Conservation (phyloP, 2,888 invertebrate species). For the Pseudoips prasinana region DNA sequence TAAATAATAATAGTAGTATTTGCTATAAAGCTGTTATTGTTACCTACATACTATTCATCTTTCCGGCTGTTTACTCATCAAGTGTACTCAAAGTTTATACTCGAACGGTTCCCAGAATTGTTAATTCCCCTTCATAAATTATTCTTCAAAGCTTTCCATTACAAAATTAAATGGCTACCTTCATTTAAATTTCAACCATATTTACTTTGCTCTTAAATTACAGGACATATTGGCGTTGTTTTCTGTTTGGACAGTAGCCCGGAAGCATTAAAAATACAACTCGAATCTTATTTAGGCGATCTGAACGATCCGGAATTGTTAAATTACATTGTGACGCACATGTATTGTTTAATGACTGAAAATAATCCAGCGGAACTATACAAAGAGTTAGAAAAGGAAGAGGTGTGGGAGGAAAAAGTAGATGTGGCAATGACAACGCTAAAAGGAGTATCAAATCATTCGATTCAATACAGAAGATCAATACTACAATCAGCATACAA, state of each 20-base stretch:
- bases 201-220: slow-evolving; percentile 25
- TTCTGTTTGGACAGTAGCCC: slow-evolving; percentile 57
- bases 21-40: too few species aligned
- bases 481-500: slow-evolving; percentile 39
- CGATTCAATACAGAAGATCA: slow-evolving; percentile 38
- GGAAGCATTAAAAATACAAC: slow-evolving; percentile 40
- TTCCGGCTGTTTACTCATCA: neutral
- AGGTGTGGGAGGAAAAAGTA: slow-evolving; percentile 38
- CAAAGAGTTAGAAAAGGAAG: slow-evolving; percentile 23
- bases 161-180: slow-evolving; percentile 14
- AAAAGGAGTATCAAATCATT: slow-evolving; percentile 27
- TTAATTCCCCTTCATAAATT: slow-evolving; percentile 23
- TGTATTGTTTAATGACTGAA: slow-evolving; percentile 36
- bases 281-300: slow-evolving; percentile 42
- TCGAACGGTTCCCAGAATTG: slow-evolving; percentile 7
- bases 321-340: slow-evolving; percentile 36
- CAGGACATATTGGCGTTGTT: slow-evolving; percentile 49
- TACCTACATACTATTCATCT: too few species aligned
- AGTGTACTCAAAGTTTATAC: slow-evolving; percentile 12
- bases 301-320: slow-evolving; percentile 37
- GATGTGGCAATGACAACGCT: slow-evolving; percentile 30
- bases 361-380: slow-evolving; percentile 17
- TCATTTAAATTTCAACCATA: slow-evolving; percentile 18
- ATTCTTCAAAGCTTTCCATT: slow-evolving; percentile 9
- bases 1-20: too few species aligned